These are phyloP conservation scores for Brachionus paranguensis DNA, from an alignment of 1,140 invertebrate species.

Conservation along the genomic window DNA sequence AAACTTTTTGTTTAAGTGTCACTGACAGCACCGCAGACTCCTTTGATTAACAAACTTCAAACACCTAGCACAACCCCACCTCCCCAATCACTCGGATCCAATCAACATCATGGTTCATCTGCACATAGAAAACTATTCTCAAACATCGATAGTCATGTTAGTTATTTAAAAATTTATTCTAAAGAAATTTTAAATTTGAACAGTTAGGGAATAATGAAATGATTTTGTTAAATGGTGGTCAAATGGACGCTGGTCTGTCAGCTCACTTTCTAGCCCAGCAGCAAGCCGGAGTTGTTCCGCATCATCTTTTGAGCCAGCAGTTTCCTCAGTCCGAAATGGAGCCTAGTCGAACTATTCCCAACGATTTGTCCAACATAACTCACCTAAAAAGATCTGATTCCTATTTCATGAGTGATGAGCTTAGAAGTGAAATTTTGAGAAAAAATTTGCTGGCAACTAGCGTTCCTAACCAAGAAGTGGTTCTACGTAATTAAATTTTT, in stretches of 20 bases:
- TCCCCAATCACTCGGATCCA: not conserved
- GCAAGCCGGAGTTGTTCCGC: not conserved
- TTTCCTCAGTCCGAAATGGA: not conserved
- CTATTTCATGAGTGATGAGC: slow-evolving; percentile 39
- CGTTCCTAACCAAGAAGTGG: not conserved
- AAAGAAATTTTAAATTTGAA: not conserved
- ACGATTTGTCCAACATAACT: slow-evolving; percentile 27
- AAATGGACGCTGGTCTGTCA: not conserved
- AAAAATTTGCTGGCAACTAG: slow-evolving; percentile 4
- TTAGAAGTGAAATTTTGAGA: slow-evolving; percentile 33
- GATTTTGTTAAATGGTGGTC: not conserved
- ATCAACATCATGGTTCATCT: slow-evolving; percentile 4
- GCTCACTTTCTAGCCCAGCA: not conserved
- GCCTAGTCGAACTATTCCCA: not conserved
- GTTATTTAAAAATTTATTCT: not conserved
- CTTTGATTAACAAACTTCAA: not conserved
- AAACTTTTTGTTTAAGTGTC: not conserved
- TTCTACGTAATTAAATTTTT: not conserved
- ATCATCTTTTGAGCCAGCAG: not conserved
- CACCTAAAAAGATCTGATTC: slow-evolving; percentile 36
- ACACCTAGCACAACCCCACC: slow-evolving; percentile 28
- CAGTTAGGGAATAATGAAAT: slow-evolving; percentile 13
- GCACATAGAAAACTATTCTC: slow-evolving; percentile 8
- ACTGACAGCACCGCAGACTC: not conserved
- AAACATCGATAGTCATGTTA: not conserved